Percentiles rank a stretch among this genome's conserved stretches.
These are phyloP conservation scores for Ramazzottius varieornatus DNA, from an alignment of 2,888 invertebrate species.

Conservation along the genomic window DNA sequence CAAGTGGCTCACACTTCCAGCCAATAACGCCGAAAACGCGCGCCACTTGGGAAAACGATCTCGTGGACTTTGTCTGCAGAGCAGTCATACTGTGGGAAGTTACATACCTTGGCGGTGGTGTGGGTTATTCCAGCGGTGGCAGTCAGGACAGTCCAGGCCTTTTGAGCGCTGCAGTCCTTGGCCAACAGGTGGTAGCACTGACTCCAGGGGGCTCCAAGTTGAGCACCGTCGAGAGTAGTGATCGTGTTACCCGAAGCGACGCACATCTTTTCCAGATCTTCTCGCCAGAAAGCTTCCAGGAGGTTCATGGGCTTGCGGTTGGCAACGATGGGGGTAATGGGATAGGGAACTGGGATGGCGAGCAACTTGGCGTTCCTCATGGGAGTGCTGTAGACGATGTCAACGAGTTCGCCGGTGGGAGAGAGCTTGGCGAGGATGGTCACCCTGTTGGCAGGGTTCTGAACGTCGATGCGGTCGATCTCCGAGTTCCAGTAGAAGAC, in stretches of 20 bases:
- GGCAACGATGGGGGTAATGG: neutral
- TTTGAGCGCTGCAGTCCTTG: neutral
- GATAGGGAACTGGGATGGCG: neutral
- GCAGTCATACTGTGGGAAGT: neutral
- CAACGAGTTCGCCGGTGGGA: neutral
- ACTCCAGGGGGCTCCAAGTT: neutral
- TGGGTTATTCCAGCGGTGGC: neutral
- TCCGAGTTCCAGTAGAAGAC: neutral
- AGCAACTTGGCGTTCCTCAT: neutral
- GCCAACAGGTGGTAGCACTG: neutral
- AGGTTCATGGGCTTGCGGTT: neutral
- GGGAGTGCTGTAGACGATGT: conserved; percentile 2
- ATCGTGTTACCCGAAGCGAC: neutral
- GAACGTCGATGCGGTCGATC: neutral
- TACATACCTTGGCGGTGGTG: neutral
- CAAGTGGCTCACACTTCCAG: no score
- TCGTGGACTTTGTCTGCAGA: no score
- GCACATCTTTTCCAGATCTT: neutral
- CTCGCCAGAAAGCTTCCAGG: neutral
- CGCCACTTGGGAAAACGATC: no score
- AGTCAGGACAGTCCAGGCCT: neutral
- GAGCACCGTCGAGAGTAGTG: neutral
- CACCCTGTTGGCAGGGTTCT: neutral
- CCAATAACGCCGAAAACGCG: neutral
- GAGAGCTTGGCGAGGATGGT: neutral